Evolutionary conservation across 2,797 vertebrate species (phyloP).

Genomic region (Pyrrhura leucotis): DNA sequence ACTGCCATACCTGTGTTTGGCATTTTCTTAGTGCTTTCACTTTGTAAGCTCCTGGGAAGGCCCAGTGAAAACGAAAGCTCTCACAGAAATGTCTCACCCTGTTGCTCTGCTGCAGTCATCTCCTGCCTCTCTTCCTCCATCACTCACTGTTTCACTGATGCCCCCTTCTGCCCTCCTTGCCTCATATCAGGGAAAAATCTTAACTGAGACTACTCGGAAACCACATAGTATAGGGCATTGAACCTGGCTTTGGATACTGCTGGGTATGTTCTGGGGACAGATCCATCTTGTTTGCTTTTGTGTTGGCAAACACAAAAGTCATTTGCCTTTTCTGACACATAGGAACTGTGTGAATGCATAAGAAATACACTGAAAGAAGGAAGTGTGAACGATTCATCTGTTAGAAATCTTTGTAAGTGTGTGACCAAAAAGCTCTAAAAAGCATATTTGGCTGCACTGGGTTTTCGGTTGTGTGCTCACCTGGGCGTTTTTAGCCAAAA

Average conservation of each 20-base stretch:
- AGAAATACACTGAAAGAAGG: not conserved
- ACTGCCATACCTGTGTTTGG: not conserved
- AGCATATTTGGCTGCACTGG: not conserved
- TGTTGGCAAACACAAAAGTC: accelerated
- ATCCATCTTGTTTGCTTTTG: too few relatives aligned
- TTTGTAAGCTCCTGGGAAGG: not conserved
- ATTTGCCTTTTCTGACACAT: not conserved
- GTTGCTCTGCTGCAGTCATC: not conserved
- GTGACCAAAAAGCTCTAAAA: not conserved
- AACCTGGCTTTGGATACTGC: not conserved
- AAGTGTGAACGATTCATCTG: not conserved
- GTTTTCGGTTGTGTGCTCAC: not conserved
- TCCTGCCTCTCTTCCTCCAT: not conserved
- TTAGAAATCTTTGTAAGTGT: not conserved
- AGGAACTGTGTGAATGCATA: not conserved
- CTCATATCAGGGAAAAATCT: not conserved
- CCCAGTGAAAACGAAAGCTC: accelerated
- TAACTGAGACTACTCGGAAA: not conserved
- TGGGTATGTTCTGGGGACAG: not conserved
- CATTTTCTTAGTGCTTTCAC: not conserved
- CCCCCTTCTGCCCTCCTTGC: constrained; percentile 54
- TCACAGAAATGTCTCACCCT: accelerated
- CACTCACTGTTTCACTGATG: constrained; percentile 39
- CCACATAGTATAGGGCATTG: accelerated
- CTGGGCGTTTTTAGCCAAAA: not conserved